These are phyloP conservation scores for Anoplophora glabripennis DNA, from an alignment of 1,140 invertebrate species.

Conservation along the genomic window DNA sequence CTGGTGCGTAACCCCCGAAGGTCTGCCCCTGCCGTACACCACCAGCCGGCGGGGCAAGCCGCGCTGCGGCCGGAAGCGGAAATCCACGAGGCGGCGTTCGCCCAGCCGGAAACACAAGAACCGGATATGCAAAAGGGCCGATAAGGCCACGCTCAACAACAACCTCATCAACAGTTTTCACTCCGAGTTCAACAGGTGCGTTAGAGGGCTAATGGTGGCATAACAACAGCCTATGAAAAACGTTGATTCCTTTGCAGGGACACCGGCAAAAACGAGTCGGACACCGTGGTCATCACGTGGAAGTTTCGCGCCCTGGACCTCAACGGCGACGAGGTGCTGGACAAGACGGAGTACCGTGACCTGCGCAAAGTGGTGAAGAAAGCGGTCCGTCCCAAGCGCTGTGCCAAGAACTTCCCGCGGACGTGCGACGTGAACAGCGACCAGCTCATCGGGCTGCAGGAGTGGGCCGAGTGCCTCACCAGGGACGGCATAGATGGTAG, in stretches of 20 bases:
- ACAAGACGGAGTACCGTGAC: constrained; percentile 76
- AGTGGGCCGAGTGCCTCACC: constrained; percentile 81
- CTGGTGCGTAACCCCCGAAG: constrained; percentile 80
- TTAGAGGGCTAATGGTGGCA: too few species aligned
- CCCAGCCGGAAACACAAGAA: constrained; percentile 27
- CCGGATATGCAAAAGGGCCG: constrained; percentile 64
- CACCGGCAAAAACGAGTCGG: constrained; percentile 32
- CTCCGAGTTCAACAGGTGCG: constrained; percentile 68
- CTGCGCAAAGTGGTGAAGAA: constrained; percentile 78
- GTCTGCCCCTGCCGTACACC: constrained; percentile 74
- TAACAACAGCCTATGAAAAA: too few species aligned
- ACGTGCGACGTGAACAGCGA: constrained; percentile 82
- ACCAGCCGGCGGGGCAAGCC: constrained; percentile 64
- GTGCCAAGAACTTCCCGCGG: constrained; percentile 82
- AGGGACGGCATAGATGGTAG: constrained; percentile 51
- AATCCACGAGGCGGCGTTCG: constrained; percentile 30
- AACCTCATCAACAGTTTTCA: constrained; percentile 81
- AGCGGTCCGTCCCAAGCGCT: constrained; percentile 81
- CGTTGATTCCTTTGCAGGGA: constrained; percentile 29
- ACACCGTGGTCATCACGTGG: constrained; percentile 69
- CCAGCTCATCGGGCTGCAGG: constrained; percentile 63
- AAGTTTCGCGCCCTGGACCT: constrained; percentile 81
- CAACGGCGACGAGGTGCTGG: constrained; percentile 69
- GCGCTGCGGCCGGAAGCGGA: constrained; percentile 47
- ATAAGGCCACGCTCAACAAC: constrained; percentile 74